Percentiles rank a stretch among this genome's conserved stretches.
Conservation (phyloP, 2,797 vertebrate genomes). For the Garrulus glandarius region DNA sequence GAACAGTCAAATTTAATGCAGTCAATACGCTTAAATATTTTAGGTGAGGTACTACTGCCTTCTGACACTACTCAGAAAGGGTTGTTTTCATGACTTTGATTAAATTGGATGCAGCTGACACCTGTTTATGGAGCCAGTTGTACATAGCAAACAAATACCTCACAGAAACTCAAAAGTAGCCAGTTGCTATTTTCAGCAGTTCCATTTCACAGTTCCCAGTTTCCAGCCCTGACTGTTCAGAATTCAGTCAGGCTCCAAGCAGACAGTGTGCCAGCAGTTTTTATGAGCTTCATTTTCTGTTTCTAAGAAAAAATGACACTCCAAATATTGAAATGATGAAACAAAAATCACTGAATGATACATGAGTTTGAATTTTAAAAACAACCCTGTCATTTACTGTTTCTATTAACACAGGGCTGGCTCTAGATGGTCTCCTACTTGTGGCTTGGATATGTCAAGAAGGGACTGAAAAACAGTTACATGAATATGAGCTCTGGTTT, state of each 20-base stretch:
- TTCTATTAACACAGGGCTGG: neutral
- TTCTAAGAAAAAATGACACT: neutral
- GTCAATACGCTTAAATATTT: neutral
- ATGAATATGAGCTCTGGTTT: neutral
- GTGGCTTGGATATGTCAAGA: neutral
- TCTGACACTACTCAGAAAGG: neutral
- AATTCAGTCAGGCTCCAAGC: neutral
- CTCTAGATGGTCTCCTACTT: neutral
- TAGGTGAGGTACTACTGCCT: neutral
- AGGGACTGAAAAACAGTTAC: neutral
- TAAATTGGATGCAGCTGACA: neutral
- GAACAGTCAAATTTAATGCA: neutral
- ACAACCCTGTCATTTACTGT: fast-evolving
- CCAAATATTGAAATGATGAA: neutral
- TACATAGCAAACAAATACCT: neutral
- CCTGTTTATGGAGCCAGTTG: neutral
- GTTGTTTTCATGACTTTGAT: neutral
- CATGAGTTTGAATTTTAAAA: neutral
- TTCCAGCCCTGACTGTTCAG: neutral
- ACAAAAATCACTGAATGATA: neutral
- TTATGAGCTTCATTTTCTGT: neutral
- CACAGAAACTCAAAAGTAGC: neutral
- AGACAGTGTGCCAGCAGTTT: neutral
- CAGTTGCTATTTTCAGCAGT: neutral
- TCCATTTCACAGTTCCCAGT: neutral